Conservation (phyloP, 2,113 vertebrate species). For the Xiphophorus hellerii region DNA sequence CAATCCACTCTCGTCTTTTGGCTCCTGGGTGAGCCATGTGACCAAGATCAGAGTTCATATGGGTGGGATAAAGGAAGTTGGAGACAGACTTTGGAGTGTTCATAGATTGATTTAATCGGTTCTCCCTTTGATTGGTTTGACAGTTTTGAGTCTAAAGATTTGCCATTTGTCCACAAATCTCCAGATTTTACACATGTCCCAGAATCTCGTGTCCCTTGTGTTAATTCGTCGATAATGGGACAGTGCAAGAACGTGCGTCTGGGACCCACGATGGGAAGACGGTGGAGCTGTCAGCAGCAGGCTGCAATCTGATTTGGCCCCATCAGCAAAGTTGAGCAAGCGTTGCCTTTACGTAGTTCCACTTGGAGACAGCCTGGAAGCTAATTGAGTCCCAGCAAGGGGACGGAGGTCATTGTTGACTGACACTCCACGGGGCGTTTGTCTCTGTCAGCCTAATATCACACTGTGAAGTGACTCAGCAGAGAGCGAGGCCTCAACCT, state of each 20-base stretch:
- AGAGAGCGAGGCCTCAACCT: conserved; percentile 41
- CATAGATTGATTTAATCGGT: conserved; percentile 33
- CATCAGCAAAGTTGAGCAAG: conserved; percentile 41
- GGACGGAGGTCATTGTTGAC: conserved; percentile 60
- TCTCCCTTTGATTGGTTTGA: conserved; percentile 12
- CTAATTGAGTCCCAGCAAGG: conserved; percentile 64
- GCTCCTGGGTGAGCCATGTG: conserved; percentile 7
- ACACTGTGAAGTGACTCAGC: conserved; percentile 72
- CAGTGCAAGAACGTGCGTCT: conserved; percentile 46
- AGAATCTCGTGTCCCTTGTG: not conserved
- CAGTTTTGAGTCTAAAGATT: not conserved
- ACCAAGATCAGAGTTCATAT: conserved; percentile 37
- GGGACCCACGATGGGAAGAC: conserved; percentile 37
- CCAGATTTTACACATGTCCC: conserved; percentile 20
- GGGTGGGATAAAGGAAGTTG: conserved; percentile 11
- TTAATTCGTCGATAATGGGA: conserved; percentile 38
- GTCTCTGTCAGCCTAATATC: conserved; percentile 74
- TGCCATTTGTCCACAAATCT: conserved; percentile 18
- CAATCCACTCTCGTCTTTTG: conserved; percentile 24
- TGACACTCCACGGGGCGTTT: conserved; percentile 60
- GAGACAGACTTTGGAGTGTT: conserved; percentile 12
- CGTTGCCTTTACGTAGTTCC: conserved; percentile 55
- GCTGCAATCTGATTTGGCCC: conserved; percentile 50
- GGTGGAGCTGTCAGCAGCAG: conserved; percentile 38
- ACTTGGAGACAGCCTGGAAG: conserved; percentile 48